phyloP scores from a whole-genome alignment of 1,140 invertebrate species.

The Diuraphis noxia region DNA sequence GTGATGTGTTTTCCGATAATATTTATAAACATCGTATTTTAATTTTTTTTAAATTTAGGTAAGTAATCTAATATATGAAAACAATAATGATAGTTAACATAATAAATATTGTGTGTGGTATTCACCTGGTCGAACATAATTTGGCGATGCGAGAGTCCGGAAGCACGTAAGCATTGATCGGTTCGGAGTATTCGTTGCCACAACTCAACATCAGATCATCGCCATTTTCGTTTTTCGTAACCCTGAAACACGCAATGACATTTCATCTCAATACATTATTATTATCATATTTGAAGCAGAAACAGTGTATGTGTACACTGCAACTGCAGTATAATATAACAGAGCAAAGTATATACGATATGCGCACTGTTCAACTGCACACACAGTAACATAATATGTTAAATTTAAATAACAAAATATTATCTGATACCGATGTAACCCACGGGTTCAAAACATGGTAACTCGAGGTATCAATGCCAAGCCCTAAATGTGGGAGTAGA shows the following conservation, averaged over 20 bases:
- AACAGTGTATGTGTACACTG: background rate
- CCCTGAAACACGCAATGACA: constrained; percentile 32
- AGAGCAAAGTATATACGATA: background rate
- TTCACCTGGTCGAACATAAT: constrained; percentile 42
- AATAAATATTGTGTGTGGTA: constrained; percentile 56
- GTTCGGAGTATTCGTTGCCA: constrained; percentile 35
- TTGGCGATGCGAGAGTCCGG: background rate
- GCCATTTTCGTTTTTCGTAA: background rate
- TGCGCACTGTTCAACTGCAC: background rate
- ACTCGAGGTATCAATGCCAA: background rate
- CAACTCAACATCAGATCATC: constrained; percentile 23
- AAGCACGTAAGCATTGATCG: constrained; percentile 30
- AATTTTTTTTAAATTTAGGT: background rate
- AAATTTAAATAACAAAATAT: background rate
- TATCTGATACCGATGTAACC: background rate
- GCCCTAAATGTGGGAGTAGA: constrained; percentile 11
- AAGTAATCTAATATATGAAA: no score
- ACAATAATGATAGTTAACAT: background rate
- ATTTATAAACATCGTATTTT: background rate
- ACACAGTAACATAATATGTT: background rate
- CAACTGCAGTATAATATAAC: background rate
- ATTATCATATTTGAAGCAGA: background rate
- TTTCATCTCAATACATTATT: background rate
- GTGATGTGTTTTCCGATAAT: background rate
- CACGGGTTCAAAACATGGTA: background rate